Base-by-base conservation (phyloP, 2,888 invertebrate genomes). In the Scaptomyza tumidula region DNA sequence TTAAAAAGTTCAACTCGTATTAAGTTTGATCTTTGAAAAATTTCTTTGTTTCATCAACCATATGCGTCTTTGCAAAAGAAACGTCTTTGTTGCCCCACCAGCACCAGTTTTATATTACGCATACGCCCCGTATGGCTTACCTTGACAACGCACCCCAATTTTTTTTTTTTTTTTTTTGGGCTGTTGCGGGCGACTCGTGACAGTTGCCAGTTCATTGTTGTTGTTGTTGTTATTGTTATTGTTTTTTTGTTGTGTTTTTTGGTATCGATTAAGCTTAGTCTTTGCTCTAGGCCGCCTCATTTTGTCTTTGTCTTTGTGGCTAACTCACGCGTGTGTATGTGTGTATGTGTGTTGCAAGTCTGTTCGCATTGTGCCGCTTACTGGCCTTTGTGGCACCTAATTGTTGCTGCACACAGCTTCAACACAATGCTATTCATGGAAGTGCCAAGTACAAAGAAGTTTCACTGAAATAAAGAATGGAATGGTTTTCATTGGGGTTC, bases 251-350 rank as follows among this genome's bases (percentile, higher is more conserved):
- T 65, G 52, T 69, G 46, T 29, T 29, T 60, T 50, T 57, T 31
- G 68, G 74, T 83, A 83, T 83, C 83, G 83, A 83, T 83, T 83
- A 86, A 71, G 83, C 80, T 78, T 68, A 77, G 75, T 67, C 75
- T 60, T 58, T 75, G 57, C 72, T 68, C 71, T 66, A 54, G 62
- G 65, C 62, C 71, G 57, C 62, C 71, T 50, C 58, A 31, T 50
- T 43, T 58, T 54, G 56, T 60, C 44, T 56, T 46, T 29, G 41
- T 52, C 71, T 56, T 55, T 39, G 61, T 56, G 65, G 41, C 52
- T 48, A 56, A 67, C 11, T 63, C 56, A 35, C 1, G 9, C 5
- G 29, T 48, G 35, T 41, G 13, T 9, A 13, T 3, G 33, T 19
- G 13, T 33, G 16, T 41, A 13, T 41, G 46, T 46, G 14, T 16